Evolutionary conservation across 2,888 invertebrate species (phyloP), one percentile per base, ranked within the genome.

Genomic region (Aspidiotus destructor): DNA sequence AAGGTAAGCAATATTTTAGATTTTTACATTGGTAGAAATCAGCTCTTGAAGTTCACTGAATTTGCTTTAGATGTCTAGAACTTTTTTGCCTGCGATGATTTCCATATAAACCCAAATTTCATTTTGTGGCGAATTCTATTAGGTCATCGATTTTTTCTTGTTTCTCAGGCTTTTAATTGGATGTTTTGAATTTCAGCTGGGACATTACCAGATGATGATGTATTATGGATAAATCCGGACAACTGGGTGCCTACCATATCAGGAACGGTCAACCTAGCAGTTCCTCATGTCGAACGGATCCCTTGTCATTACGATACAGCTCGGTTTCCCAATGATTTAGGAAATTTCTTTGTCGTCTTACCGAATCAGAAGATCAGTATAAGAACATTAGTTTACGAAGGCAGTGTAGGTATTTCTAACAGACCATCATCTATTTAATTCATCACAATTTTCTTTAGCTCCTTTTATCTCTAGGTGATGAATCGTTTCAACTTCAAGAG

Each of bases 271-370:
- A 72, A 28, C 65, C 16, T 44, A 8, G 73, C 73, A 7, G 71
- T 71, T 41, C 74, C 74, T 3, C 71, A 74, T 57, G 44, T 72
- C 8, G 74, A 74, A 60, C 60, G 70, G 15, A 69, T 73, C 28
- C 74, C 74, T 2, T 74, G 74, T 16, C 28, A 13, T 7, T 57
- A 65, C 8, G 74, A 74, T 41, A 58, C 40, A 0, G 72, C 72
- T 2, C 42, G 44, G 5, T 73, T 74, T 28, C 2, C 2, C 57
- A 70, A 40, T 13, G 54, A 71, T 7, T 57, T 70, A 8, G 71
- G 62, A 7, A 63, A 68, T 10, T 68, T 72, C 13, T 72, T 72
- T 65, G 69, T 73, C n/a, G 42, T 67, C 5, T 65, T 73, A 10
- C 73, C 73, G 1, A 44, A 67, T 16, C 10, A 57, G 0, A 65